Percentiles rank a stretch among this genome's conserved stretches.
Conservation (phyloP, 1,140 invertebrate species). For the Atta colombica region DNA sequence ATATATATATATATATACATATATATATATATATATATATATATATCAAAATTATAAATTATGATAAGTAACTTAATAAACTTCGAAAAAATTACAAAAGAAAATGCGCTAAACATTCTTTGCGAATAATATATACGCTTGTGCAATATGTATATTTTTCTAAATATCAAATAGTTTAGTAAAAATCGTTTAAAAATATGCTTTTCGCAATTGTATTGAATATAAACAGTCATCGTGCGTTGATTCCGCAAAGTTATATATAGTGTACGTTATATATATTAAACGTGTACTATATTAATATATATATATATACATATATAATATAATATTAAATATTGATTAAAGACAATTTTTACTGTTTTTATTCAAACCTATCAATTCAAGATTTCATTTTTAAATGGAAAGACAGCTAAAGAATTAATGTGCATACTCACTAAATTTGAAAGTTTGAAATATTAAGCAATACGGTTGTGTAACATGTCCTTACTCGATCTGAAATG, state of each 20-base stretch:
- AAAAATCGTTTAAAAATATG: not conserved
- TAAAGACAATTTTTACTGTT: slow-evolving; percentile 76
- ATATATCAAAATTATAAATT: slow-evolving; percentile 25
- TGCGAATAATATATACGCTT: not conserved
- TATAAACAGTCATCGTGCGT: not conserved
- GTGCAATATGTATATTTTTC: slow-evolving; percentile 10
- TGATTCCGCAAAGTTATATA: slow-evolving; percentile 12
- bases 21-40: not conserved
- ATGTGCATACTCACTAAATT: slow-evolving; percentile 42
- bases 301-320: not conserved
- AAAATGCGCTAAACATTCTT: slow-evolving; percentile 34
- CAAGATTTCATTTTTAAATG: slow-evolving; percentile 27
- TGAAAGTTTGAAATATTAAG: slow-evolving; percentile 73
- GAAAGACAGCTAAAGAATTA: not conserved
- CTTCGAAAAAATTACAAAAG: not conserved
- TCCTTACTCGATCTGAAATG: slow-evolving; percentile 68
- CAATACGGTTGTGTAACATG: slow-evolving; percentile 74
- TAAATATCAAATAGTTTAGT: not conserved
- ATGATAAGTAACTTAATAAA: not conserved
- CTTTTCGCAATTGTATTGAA: not conserved
- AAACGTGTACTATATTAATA: slow-evolving; percentile 36
- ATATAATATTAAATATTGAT: slow-evolving; percentile 74
- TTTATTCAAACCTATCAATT: slow-evolving; percentile 79
- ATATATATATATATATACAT: not conserved
- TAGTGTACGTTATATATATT: slow-evolving; percentile 28